phyloP scores from a whole-genome alignment of 2,888 invertebrate genomes.

The Cremastinae sp. region DNA sequence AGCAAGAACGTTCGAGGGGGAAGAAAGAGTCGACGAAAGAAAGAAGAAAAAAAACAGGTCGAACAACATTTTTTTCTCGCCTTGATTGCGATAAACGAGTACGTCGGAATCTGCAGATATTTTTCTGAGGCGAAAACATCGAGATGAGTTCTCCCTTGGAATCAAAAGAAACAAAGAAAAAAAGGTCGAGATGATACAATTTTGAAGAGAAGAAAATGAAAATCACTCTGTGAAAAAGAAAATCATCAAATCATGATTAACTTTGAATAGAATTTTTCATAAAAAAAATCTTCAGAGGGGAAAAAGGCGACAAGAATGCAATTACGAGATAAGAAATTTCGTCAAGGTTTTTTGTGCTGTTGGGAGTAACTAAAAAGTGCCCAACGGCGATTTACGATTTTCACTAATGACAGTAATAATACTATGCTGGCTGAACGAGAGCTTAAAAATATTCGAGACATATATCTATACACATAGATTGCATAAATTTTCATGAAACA shows the following conservation, averaged over 20 bases:
- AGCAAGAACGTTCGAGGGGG: neutral
- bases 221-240: neutral
- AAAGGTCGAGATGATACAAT: too few relatives aligned
- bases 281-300: neutral
- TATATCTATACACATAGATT: slow-evolving; percentile 36
- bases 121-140: neutral
- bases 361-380: slow-evolving; percentile 13
- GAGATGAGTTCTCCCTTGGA: too few relatives aligned
- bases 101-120: neutral
- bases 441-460: slow-evolving; percentile 11
- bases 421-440: slow-evolving; percentile 21
- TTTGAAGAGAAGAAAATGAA: too few relatives aligned
- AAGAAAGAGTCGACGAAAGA: neutral
- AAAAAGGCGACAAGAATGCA: neutral
- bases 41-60: neutral
- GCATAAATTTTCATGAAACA: slow-evolving; percentile 47
- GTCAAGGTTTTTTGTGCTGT: neutral
- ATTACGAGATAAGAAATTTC: slow-evolving; percentile 11
- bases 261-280: slow-evolving; percentile 1
- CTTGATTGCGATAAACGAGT: slow-evolving; percentile 7
- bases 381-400: slow-evolving; percentile 56
- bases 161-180: too few relatives aligned
- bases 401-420: slow-evolving; percentile 58
- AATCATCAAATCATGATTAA: neutral
- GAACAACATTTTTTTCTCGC: neutral